Evolutionary conservation across 2,113 vertebrate genomes (phyloP).

Genomic region (Ginglymostoma cirratum): DNA sequence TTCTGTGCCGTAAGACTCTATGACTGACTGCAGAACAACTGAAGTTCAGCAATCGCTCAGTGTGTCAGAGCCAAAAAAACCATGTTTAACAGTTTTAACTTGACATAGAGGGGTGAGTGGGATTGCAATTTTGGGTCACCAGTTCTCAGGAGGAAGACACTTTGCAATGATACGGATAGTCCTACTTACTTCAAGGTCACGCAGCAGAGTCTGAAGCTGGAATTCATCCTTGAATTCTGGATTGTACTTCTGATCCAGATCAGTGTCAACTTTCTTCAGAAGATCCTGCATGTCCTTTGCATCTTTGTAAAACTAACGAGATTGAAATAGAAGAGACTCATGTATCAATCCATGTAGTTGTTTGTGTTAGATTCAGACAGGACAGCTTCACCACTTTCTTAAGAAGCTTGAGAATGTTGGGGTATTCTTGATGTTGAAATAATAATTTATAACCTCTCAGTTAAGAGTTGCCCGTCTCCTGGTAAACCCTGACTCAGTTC

Average conservation of each 20-base stretch:
- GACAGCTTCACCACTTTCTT: not conserved
- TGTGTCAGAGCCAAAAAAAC: not conserved
- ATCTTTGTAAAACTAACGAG: conserved; percentile 76
- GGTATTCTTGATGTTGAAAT: not conserved
- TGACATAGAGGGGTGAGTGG: not conserved
- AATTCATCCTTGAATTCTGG: conserved; percentile 90
- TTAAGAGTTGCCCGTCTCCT: not conserved
- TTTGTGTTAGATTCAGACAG: not conserved
- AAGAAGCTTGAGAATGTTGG: not conserved
- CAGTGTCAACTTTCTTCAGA: conserved; percentile 75
- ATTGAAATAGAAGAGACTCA: conserved; percentile 23
- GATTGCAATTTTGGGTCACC: not conserved
- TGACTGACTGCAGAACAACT: not conserved
- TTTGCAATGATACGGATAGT: not conserved
- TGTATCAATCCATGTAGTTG: not conserved
- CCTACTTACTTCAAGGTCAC: conserved; percentile 76
- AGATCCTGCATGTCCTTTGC: conserved; percentile 80
- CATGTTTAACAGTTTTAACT: not conserved
- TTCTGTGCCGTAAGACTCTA: not conserved
- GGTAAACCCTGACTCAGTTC: not conserved
- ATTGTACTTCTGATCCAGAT: conserved; percentile 84
- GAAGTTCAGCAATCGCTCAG: not conserved
- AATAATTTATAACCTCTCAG: too few species aligned
- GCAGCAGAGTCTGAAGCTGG: conserved; percentile 76
- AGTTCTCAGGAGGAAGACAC: not conserved